Evolutionary conservation across 1,140 invertebrate species (phyloP), one percentile per base, ranked within the genome.

Genomic region (Macrobrachium rosenbergii): DNA sequence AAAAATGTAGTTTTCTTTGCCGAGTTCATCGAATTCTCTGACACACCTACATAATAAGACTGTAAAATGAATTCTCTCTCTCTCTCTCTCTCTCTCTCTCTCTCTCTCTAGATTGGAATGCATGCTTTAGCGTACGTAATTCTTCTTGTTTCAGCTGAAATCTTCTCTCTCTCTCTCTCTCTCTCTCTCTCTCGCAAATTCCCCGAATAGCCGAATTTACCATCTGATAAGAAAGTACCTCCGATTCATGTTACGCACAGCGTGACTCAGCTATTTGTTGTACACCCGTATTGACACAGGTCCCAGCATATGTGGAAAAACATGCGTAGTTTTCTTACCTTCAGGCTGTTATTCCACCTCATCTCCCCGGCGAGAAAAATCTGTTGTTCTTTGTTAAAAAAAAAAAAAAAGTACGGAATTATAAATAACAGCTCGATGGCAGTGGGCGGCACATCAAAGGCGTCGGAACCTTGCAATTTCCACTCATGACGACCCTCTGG

Each of bases 91-190:
- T 58, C 21, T 23, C 21, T 58, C 37, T 19, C 17, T 17, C 76
- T 19, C 23, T 59, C 75, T 77, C 28, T 78, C 43, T n/a, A 5
- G 28, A 37, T 37, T 37, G 28, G 28, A 37, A 37, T 1, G 28
- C 28, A 37, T 37, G 28, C 28, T 37, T 37, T 37, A 37, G 28
- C 28, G 3, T 37, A 37, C 28, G 1, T 37, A 37, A 37, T 37
- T 78, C 43, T 52, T 10, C 6, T 52, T 78, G 0, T 78, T 52
- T 6, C 76, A 45, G 6, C 21, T 43, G 5, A 23, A n/a, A 12
- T 28, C 7, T 52, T 52, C 76, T 58, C 76, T 78, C 76, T 79
- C 76, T 59, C 76, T 79, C 76, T 59, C 76, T 60, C 58, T 59
- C 43, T 79, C 37, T 59, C 76, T 78, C 37, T 59, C 76, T 78